phyloP scores from a whole-genome alignment of 23 tunicate species.

The Aplidium turbinatum region DNA sequence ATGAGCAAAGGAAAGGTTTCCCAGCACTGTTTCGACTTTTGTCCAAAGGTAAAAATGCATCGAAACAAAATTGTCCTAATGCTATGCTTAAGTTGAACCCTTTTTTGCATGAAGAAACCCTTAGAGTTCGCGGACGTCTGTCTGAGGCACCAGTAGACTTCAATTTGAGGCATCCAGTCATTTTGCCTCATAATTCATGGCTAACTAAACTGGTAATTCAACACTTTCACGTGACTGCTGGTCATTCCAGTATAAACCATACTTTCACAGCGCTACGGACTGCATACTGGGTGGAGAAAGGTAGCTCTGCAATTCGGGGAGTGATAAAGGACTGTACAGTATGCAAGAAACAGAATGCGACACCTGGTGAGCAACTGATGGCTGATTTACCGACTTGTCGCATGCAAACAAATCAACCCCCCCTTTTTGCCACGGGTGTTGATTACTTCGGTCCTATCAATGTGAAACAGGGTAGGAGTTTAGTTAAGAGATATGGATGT shows the following conservation, averaged over 20 bases:
- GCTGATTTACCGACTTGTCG: constrained; percentile 1
- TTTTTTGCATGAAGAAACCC: neutral
- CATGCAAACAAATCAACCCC: neutral
- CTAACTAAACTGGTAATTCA: neutral
- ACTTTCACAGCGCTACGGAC: neutral
- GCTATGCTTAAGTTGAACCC: neutral
- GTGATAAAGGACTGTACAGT: neutral
- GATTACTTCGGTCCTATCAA: neutral
- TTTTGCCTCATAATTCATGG: neutral
- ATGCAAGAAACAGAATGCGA: neutral
- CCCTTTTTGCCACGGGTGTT: neutral
- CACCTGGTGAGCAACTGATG: constrained; percentile 8
- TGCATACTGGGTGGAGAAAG: neutral
- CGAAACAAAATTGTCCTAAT: neutral
- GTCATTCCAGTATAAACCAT: neutral
- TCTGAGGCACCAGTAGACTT: neutral
- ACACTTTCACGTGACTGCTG: neutral
- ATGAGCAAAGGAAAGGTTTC: neutral
- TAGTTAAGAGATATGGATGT: neutral
- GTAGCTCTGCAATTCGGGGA: neutral
- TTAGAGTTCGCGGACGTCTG: constrained; percentile 6
- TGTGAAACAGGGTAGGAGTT: neutral
- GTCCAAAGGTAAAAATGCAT: neutral
- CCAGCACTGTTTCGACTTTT: neutral
- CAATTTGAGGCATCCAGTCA: neutral